Base-by-base conservation (phyloP, 2,113 vertebrate species). In the Myiagra hebetior region DNA sequence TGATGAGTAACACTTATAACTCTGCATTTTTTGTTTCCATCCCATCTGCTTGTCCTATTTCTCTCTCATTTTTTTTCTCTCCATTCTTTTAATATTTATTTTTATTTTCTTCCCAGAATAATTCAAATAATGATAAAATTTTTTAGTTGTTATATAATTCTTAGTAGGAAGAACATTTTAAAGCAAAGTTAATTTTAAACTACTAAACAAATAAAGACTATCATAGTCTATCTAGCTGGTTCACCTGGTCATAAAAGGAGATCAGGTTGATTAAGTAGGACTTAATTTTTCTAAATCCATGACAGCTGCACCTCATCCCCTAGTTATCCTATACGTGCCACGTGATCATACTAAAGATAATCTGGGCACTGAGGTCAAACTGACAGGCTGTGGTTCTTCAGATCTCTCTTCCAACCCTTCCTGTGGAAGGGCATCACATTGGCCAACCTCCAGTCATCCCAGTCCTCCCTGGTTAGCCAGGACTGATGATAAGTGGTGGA, bases 361-460 rank as follows among this genome's bases (percentile, higher is more conserved):
- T 23, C 27, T 55, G 74, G 13, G 5, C 35, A 56, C 13, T 18
- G 14, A 64, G 21, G 26, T 50, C 75, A 88, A 27, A 14, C 2
- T 64, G 62, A 26, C 49, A 64, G 15, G 26, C 8, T 42, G 13
- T 41, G 35, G 21, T 19, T 87, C 49, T 42, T 80, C 17, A 42
- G 35, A 49, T 4, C 9, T 31, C 2, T 0, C 26, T 88, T 41
- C 41, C 20, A 79, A 18, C 7, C 13, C 16, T 21, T 41, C 21
- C 50, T 22, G 20, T 49, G 35, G 30, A 22, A 56, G 6, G 13
- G 2, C 4, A 26, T 49, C 30, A 21, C 8, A 24, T 24, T 1
- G 1, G 15, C 15, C 47, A 41, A 15, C 16, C 30, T 56, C 5
- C 13, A 7, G 23, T 41, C 8, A n/a, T 55, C n/a, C 39, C 0